phyloP scores from a whole-genome alignment of 2,113 vertebrate genomes.

The Xiphophorus couchianus region DNA sequence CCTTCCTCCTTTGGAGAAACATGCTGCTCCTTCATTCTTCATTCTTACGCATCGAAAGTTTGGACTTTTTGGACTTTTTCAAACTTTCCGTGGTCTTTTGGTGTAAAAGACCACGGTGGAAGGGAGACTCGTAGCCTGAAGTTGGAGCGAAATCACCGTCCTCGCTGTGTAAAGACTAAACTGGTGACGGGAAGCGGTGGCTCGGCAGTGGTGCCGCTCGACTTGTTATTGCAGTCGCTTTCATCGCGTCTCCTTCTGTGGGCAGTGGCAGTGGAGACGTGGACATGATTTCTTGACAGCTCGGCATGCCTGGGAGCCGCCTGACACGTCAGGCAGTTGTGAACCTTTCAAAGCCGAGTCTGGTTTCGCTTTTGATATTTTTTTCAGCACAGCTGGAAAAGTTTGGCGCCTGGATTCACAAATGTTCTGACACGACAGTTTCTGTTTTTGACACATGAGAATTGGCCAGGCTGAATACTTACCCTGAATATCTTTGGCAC shows the following conservation, averaged over 20 bases:
- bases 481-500: neutral
- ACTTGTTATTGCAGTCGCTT: constrained; percentile 21
- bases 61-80: neutral
- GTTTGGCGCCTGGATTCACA: neutral
- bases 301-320: constrained; percentile 1
- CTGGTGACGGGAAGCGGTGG: neutral
- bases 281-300: constrained; percentile 21
- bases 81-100: constrained; percentile 17
- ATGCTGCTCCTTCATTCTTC: too few species aligned
- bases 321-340: constrained; percentile 1
- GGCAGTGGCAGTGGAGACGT: constrained; percentile 13
- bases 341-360: neutral
- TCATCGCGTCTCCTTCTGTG: constrained; percentile 16
- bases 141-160: constrained; percentile 4
- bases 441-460: neutral
- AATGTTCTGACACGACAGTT: neutral
- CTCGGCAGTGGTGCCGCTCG: neutral
- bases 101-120: neutral
- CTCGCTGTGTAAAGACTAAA: neutral
- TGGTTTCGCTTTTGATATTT: neutral
- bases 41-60: too few species aligned
- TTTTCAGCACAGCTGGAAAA: neutral
- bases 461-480: neutral
- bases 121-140: neutral
- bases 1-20: too few species aligned